Conservation (phyloP, 2,113 vertebrate species). For the Microcebus ravelobensis region DNA sequence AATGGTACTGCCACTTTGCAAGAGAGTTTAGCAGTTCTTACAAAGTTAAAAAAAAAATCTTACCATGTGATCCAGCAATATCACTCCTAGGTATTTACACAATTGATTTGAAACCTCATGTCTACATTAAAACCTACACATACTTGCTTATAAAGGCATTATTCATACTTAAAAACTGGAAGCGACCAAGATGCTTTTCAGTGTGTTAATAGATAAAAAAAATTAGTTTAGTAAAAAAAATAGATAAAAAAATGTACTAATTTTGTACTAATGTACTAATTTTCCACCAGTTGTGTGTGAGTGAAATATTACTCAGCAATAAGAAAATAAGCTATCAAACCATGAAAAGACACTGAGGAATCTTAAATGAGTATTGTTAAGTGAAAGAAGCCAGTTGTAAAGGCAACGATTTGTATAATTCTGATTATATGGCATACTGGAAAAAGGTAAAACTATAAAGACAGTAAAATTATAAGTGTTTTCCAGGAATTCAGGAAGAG, state of each 20-base stretch:
- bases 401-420: not conserved
- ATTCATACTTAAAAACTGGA: not conserved
- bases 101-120: not conserved
- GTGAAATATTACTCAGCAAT: not conserved
- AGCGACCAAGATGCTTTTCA: not conserved
- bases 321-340: not conserved
- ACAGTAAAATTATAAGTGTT: not conserved
- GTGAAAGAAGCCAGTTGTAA: not conserved
- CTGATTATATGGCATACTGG: not conserved
- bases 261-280: too few species aligned
- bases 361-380: not conserved
- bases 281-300: not conserved
- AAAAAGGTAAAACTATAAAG: not conserved
- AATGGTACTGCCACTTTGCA: not conserved
- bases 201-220: not conserved
- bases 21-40: not conserved
- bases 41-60: not conserved
- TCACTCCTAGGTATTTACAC: not conserved
- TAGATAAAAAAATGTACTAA: too few species aligned
- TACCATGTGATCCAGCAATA: not conserved
- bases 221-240: too few species aligned
- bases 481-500: not conserved
- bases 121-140: not conserved
- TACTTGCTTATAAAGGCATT: not conserved
- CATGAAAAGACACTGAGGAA: not conserved